These are phyloP conservation scores for Cynodonichthys magdalenae DNA, from an alignment of 2,797 vertebrate genomes.

Conservation along the genomic window DNA sequence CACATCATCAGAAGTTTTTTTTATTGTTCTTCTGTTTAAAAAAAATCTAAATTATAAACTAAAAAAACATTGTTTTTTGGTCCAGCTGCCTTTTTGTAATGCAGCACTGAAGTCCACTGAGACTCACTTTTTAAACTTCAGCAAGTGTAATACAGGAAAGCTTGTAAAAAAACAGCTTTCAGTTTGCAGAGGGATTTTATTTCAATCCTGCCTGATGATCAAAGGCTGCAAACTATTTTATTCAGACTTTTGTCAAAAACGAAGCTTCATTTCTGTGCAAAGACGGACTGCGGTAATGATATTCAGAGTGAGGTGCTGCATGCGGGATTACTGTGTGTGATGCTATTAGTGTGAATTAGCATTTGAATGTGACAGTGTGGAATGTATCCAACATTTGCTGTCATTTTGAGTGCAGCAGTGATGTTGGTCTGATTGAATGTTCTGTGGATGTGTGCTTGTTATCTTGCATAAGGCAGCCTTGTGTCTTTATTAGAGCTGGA, in stretches of 20 bases:
- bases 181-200: constrained; percentile 35
- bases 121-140: constrained; percentile 9
- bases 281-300: constrained; percentile 44
- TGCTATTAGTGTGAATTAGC: constrained; percentile 30
- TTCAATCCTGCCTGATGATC: constrained; percentile 42
- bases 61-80: neutral
- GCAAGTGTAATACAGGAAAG: constrained; percentile 10
- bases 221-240: constrained; percentile 46
- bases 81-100: neutral
- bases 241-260: constrained; percentile 46
- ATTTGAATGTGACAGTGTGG: constrained; percentile 23
- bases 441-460: constrained; percentile 13
- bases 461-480: constrained; percentile 18
- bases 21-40: too few species aligned
- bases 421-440: constrained; percentile 29
- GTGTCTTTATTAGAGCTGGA: constrained; percentile 17
- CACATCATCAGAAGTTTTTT: neutral
- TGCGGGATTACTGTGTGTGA: constrained; percentile 1
- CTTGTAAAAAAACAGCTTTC: constrained; percentile 3
- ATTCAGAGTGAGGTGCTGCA: constrained; percentile 22
- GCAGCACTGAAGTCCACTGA: neutral
- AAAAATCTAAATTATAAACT: neutral
- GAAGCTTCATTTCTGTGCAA: constrained; percentile 31
- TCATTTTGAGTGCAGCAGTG: constrained; percentile 22
- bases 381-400: constrained; percentile 14